A percentile compares a stretch with the other conserved stretches of the same genome.
These are phyloP conservation scores for Melinaea menophilus DNA, from an alignment of 2,888 invertebrate genomes.

Conservation along the genomic window DNA sequence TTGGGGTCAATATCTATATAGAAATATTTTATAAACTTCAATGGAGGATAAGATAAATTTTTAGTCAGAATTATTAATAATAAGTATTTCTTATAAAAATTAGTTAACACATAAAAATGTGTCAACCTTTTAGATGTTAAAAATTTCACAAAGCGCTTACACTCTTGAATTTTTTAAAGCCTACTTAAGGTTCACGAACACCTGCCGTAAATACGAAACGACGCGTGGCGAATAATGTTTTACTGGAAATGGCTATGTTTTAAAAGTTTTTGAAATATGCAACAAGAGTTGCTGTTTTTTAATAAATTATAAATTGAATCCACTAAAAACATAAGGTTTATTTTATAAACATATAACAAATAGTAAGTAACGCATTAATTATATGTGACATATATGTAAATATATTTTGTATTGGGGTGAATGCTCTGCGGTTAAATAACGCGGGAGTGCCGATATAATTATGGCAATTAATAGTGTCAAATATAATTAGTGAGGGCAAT, in stretches of 20 bases:
- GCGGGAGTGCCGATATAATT: no score
- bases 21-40: no score
- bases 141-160: constrained; percentile 53
- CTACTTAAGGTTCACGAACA: constrained; percentile 48
- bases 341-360: constrained; percentile 46
- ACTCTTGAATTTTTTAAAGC: constrained; percentile 56
- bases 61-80: neutral
- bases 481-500: neutral
- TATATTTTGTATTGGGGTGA: constrained; percentile 7
- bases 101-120: constrained; percentile 10
- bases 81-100: no score
- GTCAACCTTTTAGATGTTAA: constrained; percentile 34
- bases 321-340: neutral
- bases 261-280: neutral
- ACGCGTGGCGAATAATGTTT: constrained; percentile 29
- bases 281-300: constrained; percentile 10
- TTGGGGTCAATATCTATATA: neutral
- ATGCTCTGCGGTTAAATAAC: constrained; percentile 14
- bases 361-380: constrained; percentile 3
- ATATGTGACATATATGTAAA: constrained; percentile 9
- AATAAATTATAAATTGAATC: no score
- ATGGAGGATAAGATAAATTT: no score
- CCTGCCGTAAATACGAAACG: constrained; percentile 48
- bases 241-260: constrained; percentile 20
- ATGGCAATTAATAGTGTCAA: neutral